Evolutionary conservation across 2,888 invertebrate genomes (phyloP).

Genomic region (Platycheirus albimanus): DNA sequence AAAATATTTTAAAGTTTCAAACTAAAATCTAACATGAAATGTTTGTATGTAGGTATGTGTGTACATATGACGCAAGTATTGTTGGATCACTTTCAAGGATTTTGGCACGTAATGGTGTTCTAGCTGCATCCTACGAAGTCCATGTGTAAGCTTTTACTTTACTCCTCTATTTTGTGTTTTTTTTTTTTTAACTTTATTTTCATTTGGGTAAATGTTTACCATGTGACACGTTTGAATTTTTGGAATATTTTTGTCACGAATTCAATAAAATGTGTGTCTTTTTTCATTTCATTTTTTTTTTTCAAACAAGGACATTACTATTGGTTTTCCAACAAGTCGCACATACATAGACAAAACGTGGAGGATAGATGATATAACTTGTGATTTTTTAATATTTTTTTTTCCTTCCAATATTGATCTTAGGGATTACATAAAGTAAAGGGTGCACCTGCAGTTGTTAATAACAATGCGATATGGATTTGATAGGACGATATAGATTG

Average conservation of each 20-base stretch:
- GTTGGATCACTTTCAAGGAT: constrained; percentile 43
- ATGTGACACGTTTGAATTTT: constrained; percentile 71
- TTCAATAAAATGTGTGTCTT: constrained; percentile 66
- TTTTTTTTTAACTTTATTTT: constrained; percentile 4
- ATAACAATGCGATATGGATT: constrained; percentile 46
- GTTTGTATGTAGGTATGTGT: too few species aligned
- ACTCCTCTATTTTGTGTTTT: too few species aligned
- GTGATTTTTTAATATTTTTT: constrained; percentile 52
- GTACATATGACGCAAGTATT: too few species aligned
- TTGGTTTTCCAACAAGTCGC: constrained; percentile 43
- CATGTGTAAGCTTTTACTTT: too few species aligned
- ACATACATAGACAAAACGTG: constrained; percentile 11
- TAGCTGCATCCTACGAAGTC: constrained; percentile 20
- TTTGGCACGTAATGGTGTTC: constrained; percentile 58
- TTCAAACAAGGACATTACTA: constrained; percentile 57
- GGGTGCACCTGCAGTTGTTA: constrained; percentile 38
- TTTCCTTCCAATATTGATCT: constrained; percentile 34
- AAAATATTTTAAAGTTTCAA: too few species aligned
- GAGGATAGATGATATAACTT: too few species aligned
- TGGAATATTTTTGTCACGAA: constrained; percentile 73
- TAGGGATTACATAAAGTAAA: constrained; percentile 40
- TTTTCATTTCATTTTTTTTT: too few species aligned
- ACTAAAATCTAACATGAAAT: background rate
- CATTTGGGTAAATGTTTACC: constrained; percentile 67
- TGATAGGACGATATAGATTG: background rate